Percentiles rank a stretch among this genome's conserved stretches.
These are phyloP conservation scores for Lutraria rhynchaena DNA, from an alignment of 1,140 invertebrate species.

Conservation along the genomic window DNA sequence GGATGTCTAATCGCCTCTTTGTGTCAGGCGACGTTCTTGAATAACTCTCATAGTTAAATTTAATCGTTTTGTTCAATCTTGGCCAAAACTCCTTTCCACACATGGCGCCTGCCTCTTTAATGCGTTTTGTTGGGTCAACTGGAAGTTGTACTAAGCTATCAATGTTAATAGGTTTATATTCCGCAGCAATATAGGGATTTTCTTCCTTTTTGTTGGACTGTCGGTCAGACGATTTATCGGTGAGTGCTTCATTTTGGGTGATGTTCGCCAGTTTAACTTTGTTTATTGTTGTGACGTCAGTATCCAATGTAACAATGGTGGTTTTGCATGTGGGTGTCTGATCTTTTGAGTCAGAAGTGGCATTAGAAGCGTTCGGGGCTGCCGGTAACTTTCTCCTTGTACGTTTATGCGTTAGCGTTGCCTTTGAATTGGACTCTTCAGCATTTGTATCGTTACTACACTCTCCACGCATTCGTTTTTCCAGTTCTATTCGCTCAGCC, in stretches of 20 bases:
- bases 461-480: slow-evolving; percentile 14
- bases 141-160: background rate
- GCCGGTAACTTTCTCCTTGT: slow-evolving; percentile 6
- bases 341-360: background rate
- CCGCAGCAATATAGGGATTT: background rate
- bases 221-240: background rate
- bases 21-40: slow-evolving; percentile 7
- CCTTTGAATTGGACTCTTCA: background rate
- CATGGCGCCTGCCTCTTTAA: background rate
- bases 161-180: background rate
- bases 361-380: background rate
- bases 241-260: background rate
- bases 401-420: background rate
- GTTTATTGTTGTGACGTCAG: slow-evolving; percentile 22
- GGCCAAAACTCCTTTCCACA: slow-evolving; percentile 19
- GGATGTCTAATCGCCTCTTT: slow-evolving; percentile 23
- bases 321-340: background rate
- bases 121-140: background rate
- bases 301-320: background rate
- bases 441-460: background rate
- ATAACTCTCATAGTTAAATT: slow-evolving; percentile 42
- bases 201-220: background rate
- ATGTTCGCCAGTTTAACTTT: slow-evolving; percentile 24
- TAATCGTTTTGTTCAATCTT: slow-evolving; percentile 14
- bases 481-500: slow-evolving; percentile 42